Base-by-base conservation (phyloP, 2,113 vertebrate genomes). In the Perognathus longimembris region DNA sequence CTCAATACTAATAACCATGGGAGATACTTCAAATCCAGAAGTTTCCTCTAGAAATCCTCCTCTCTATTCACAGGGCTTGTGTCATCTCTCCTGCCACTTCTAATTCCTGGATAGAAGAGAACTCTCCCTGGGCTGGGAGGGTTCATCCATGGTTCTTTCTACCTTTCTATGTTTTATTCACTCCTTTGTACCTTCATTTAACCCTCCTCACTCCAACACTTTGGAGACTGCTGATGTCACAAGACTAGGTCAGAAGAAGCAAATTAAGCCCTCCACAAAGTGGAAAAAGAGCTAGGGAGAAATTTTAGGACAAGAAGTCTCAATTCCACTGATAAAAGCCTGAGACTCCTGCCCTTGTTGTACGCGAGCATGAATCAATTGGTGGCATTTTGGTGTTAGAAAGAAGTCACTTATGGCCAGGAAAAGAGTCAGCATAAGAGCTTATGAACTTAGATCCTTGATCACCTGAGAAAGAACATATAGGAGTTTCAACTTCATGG, bases 391-490 rank as follows among this genome's bases (percentile, higher is more conserved):
- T 18, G 40, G 67, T 30, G 24, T 10, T 7, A 88, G 73, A 90
- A 79, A n/a, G 24, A 26, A 69, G 10, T 69, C 73, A 64, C 45
- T 74, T 34, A 59, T 54, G 15, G 50, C 50, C 50, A 54, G 12
- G 50, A 80, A 66, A 66, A 87, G 12, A 81, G 50, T 7, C 45
- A 34, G 71, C 87, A 89, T 11, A 22, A 61, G 76, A 84, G 71
- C 54, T 20, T 36, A 59, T 77, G 63, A 76, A 59, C 83, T 90
- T 66, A 36, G 77, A 83, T 83, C 91, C 89, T 87, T 92, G 91
- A 94, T 92, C 86, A 87, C 71, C 42, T 88, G 64, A 93, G 75
- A 94, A 87, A 79, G 71, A 90, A 79, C 80, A 73, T 67, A 89
- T 67, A 89, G 83, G 88, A 94, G 54, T 22, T 73, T 93, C 76